phyloP scores from a whole-genome alignment of 2,113 vertebrate species.

The Zosterops borbonicus region DNA sequence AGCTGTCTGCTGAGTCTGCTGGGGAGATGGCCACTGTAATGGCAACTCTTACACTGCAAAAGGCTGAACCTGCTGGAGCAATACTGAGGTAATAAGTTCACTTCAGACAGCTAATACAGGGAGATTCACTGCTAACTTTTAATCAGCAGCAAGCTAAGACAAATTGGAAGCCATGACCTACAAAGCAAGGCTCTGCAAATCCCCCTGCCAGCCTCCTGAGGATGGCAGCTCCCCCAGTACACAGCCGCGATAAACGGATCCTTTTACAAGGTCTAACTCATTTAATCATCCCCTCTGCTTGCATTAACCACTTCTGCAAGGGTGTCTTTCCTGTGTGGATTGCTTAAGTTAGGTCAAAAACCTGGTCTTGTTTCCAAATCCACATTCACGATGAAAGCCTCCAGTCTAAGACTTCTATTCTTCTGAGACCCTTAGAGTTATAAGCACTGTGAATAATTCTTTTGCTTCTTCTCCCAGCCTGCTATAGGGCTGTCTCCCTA shows the following conservation, averaged over 20 bases:
- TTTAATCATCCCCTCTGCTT: slow-evolving; percentile 33
- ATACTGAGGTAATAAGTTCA: not conserved
- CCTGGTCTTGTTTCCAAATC: slow-evolving; percentile 50
- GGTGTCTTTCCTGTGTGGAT: not conserved
- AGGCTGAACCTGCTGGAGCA: not conserved
- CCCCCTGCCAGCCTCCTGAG: slow-evolving; percentile 3
- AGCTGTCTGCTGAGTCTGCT: not conserved
- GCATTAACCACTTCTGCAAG: slow-evolving; percentile 35
- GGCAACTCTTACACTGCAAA: not conserved
- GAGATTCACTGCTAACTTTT: slow-evolving; percentile 19
- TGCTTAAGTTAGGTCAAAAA: slow-evolving; percentile 43
- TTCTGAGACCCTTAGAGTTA: slow-evolving; percentile 25
- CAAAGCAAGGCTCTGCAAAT: slow-evolving; percentile 42
- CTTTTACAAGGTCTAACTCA: slow-evolving; percentile 21
- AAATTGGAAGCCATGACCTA: slow-evolving; percentile 46
- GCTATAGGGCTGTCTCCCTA: slow-evolving; percentile 7
- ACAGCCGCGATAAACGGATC: slow-evolving; percentile 31
- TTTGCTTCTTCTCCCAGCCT: not conserved
- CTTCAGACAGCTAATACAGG: not conserved
- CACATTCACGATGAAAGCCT: slow-evolving; percentile 33
- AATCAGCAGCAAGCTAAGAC: slow-evolving; percentile 49
- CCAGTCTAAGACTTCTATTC: slow-evolving; percentile 32
- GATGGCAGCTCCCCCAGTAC: not conserved
- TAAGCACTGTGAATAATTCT: slow-evolving; percentile 40
- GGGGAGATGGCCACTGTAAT: not conserved